Conservation (phyloP, 2,113 vertebrate species). For the Paralichthys olivaceus region DNA sequence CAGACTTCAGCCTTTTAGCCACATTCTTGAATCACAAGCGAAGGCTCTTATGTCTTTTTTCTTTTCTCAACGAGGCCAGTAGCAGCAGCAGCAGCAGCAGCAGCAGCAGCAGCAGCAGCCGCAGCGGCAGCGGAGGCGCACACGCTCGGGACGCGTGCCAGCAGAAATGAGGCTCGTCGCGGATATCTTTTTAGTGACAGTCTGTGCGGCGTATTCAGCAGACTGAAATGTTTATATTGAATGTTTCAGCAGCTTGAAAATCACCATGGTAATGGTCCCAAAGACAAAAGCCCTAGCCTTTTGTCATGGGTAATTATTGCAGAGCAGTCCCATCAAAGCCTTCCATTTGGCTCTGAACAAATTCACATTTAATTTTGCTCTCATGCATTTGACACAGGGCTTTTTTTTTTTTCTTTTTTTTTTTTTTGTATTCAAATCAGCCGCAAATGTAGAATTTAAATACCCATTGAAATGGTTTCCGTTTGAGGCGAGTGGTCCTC, state of each 20-base stretch:
- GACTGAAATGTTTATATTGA: slow-evolving; percentile 71
- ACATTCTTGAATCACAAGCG: slow-evolving; percentile 64
- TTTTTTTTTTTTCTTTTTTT: slow-evolving; percentile 30
- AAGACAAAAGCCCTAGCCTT: slow-evolving; percentile 74
- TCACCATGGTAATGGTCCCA: slow-evolving; percentile 68
- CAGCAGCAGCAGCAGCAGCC: not conserved
- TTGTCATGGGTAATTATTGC: slow-evolving; percentile 77
- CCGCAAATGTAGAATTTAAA: slow-evolving; percentile 67
- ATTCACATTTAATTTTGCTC: slow-evolving; percentile 72
- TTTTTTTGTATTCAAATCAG: slow-evolving; percentile 63
- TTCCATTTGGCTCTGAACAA: slow-evolving; percentile 68
- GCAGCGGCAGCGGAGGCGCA: not conserved
- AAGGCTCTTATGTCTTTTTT: slow-evolving; percentile 38
- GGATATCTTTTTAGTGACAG: slow-evolving; percentile 47
- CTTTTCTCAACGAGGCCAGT: slow-evolving; percentile 11
- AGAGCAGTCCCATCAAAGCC: slow-evolving; percentile 57
- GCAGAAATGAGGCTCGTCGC: slow-evolving; percentile 43
- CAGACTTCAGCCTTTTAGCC: slow-evolving; percentile 38
- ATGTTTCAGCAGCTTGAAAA: slow-evolving; percentile 69
- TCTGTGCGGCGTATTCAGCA: slow-evolving; percentile 57
- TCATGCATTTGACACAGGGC: slow-evolving; percentile 59
- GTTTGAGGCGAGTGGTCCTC: slow-evolving; percentile 30
- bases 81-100: too few species aligned
- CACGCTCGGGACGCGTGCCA: slow-evolving; percentile 20
- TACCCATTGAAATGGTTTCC: slow-evolving; percentile 47